phyloP scores from a whole-genome alignment of 2,113 vertebrate species.

The Heterochromis multidens region DNA sequence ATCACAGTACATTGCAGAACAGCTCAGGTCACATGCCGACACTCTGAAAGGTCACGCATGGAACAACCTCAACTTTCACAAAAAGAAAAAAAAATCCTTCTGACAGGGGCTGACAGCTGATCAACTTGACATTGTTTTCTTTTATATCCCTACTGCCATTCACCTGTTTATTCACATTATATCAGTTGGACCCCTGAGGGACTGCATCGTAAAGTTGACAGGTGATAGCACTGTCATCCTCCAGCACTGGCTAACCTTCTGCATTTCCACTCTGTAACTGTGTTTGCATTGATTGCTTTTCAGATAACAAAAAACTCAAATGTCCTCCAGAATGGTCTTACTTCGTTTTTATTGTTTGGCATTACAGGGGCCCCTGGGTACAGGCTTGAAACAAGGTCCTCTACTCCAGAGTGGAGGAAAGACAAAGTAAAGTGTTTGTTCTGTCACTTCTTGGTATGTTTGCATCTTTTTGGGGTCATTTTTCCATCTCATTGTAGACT shows the following conservation, averaged over 20 bases:
- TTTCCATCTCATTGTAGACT: not conserved
- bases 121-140: slow-evolving; percentile 17
- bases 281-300: slow-evolving; percentile 58
- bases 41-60: slow-evolving; percentile 11
- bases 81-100: not conserved
- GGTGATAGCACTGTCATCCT: slow-evolving; percentile 10
- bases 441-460: not conserved
- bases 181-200: slow-evolving; percentile 26
- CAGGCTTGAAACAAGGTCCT: not conserved
- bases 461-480: not conserved
- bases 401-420: not conserved
- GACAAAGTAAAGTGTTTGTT: not conserved
- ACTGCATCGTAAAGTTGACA: slow-evolving; percentile 37
- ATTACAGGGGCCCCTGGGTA: not conserved
- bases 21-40: slow-evolving; percentile 3
- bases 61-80: slow-evolving; percentile 26
- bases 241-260: slow-evolving; percentile 27
- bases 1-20: slow-evolving; percentile 25
- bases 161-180: slow-evolving; percentile 46
- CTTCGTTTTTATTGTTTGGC: not conserved
- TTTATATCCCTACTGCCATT: slow-evolving; percentile 30
- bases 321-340: slow-evolving; percentile 21
- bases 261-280: slow-evolving; percentile 6
- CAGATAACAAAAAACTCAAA: not conserved
- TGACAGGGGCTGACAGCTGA: slow-evolving; percentile 20